Evolutionary conservation across 1,140 invertebrate species (phyloP).

Genomic region (Apocrypta bakeri): DNA sequence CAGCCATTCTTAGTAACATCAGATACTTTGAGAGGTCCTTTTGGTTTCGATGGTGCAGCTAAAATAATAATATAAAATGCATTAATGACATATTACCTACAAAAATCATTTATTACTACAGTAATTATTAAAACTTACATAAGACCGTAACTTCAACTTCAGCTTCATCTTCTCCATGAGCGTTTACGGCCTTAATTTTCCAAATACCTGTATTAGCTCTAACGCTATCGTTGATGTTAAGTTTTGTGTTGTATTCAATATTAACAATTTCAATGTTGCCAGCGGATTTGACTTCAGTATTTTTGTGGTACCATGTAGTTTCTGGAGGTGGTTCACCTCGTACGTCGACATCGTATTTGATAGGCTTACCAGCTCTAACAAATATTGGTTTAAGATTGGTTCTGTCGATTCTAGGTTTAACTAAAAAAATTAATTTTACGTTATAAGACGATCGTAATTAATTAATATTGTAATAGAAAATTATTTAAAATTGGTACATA

Average conservation of each 20-base stretch:
- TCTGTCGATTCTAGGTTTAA: conserved; percentile 97
- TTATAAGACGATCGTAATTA: conserved; percentile 1
- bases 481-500: conserved; percentile 75
- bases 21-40: conserved; percentile 93
- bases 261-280: conserved; percentile 90
- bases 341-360: conserved; percentile 95
- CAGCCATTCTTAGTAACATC: conserved; percentile 95
- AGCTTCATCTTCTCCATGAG: conserved; percentile 94
- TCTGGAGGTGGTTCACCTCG: conserved; percentile 95
- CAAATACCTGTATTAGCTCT: conserved; percentile 92
- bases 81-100: too few species aligned
- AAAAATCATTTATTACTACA: too few species aligned
- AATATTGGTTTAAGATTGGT: conserved; percentile 94
- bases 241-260: conserved; percentile 94
- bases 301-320: conserved; percentile 88
- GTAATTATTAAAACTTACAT: too few species aligned
- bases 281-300: conserved; percentile 76
- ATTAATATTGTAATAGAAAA: not conserved
- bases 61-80: conserved; percentile 51
- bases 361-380: conserved; percentile 92
- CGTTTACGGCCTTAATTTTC: conserved; percentile 93
- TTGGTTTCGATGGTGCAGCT: conserved; percentile 88
- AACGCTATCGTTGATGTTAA: conserved; percentile 88
- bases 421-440: conserved; percentile 72
- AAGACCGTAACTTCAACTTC: conserved; percentile 95